Percentiles rank a stretch among this genome's conserved stretches.
These are phyloP conservation scores for Pyrrhosoma nymphula DNA, from an alignment of 2,888 invertebrate species.

Conservation along the genomic window DNA sequence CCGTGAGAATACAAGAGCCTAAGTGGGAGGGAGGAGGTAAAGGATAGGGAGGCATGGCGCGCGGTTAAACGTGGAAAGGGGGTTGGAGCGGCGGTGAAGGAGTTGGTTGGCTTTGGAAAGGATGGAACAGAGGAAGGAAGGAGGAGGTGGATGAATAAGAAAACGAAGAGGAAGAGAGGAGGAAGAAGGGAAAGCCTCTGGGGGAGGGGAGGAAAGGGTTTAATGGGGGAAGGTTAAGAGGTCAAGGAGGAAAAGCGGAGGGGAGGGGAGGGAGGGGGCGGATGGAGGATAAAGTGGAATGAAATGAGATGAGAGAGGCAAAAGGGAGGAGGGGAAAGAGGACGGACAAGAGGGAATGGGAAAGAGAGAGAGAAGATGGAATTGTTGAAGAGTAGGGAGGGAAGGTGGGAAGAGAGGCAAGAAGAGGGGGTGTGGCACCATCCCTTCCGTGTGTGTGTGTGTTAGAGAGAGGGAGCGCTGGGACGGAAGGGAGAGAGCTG, in stretches of 20 bases:
- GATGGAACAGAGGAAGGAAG: not conserved
- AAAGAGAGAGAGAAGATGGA: not conserved
- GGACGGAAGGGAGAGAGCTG: not conserved
- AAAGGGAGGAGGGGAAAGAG: not conserved
- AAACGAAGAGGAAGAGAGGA: not conserved
- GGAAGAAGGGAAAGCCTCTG: not conserved
- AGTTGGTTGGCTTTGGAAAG: too few relatives aligned
- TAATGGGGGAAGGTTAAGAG: not conserved
- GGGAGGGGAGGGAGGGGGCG: not conserved
- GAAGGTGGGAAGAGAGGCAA: not conserved
- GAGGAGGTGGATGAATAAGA: not conserved
- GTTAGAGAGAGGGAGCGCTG: not conserved
- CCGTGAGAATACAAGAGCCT: constrained; percentile 27
- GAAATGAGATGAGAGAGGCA: not conserved
- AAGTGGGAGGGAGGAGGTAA: not conserved
- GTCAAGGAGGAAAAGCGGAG: not conserved
- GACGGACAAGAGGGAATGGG: not conserved
- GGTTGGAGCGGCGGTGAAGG: too few relatives aligned
- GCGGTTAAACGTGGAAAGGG: not conserved
- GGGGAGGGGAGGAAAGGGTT: not conserved
- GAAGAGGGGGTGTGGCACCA: not conserved
- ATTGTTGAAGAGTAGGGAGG: not conserved
- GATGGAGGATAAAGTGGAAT: not conserved
- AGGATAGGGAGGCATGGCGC: not conserved
- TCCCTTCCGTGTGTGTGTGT: too few relatives aligned